These are phyloP conservation scores for Thysanoteuthis rhombus DNA, from an alignment of 2,888 invertebrate genomes.

Conservation along the genomic window DNA sequence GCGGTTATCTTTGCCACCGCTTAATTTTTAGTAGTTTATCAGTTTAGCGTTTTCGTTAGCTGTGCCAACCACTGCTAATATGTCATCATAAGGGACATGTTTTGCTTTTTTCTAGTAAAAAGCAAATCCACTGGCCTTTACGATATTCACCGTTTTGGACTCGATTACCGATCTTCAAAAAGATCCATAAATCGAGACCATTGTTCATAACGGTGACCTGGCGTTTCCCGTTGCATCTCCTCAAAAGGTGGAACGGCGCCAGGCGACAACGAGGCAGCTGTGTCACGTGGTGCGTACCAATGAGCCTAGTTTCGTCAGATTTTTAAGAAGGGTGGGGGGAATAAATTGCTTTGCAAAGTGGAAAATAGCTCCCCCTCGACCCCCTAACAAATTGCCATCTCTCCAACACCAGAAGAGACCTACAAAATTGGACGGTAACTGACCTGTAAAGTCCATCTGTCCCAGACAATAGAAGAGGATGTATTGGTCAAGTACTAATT, in stretches of 20 bases:
- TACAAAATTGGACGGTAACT: background rate
- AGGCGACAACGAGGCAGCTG: background rate
- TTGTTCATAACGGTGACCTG: background rate
- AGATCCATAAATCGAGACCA: background rate
- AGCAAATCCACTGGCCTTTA: too few relatives aligned
- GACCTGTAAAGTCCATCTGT: background rate
- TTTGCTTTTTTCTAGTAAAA: too few relatives aligned
- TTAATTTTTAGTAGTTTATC: too few relatives aligned
- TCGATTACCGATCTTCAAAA: too few relatives aligned
- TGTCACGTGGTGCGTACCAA: background rate
- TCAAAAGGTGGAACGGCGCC: background rate
- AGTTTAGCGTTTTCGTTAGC: too few relatives aligned
- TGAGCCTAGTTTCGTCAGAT: background rate
- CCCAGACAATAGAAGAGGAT: background rate
- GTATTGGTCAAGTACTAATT: background rate
- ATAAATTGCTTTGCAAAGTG: background rate
- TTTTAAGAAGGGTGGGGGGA: background rate
- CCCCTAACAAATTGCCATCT: background rate
- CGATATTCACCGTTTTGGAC: too few relatives aligned
- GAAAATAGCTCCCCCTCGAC: background rate
- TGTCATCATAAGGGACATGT: too few relatives aligned
- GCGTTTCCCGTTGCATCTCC: background rate
- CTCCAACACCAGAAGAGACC: background rate
- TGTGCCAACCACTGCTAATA: too few relatives aligned
- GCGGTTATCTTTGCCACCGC: too few relatives aligned